Base-by-base conservation (phyloP, 2,113 vertebrate genomes). In the Phrynosoma blainvillii region DNA sequence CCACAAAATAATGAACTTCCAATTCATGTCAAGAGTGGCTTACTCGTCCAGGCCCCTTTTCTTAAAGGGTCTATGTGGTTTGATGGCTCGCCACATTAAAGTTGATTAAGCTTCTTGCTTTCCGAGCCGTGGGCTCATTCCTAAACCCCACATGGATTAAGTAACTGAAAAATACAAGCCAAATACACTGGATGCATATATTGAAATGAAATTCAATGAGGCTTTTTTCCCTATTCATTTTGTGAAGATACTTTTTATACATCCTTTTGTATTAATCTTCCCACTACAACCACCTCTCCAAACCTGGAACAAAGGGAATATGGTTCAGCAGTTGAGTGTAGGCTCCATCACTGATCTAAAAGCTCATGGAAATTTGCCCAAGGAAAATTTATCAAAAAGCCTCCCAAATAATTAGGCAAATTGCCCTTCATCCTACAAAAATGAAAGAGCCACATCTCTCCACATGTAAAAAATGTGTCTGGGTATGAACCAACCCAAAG, bases 131-230 rank as follows among this genome's bases (percentile, higher is more conserved):
- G 1, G 84, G 88, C 54, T 90, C 86, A 79, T 91, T 91, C 83
- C 95, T 94, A 95, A 84, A 86, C 90, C 16, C 91, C 93, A 94
- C 94, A 47, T 47, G 47, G 47, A 47, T 47, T 47, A 47, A 47
- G 47, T 5, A 47, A 47, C 90, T 93, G 94, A 91, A 94, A 95
- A 93, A 88, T 93, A 90, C 84, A 89, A 93, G 88, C 92, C 2
- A 16, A 92, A 94, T 92, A 83, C 92, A 90, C 90, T 82, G 85
- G 85, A 89, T 94, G 93, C 90, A 87, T 95, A 86, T 93, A 56
- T 76, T 2, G 85, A 95, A 96, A 94, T 91, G 93, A 95, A 93
- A 96, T 91, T 96, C 93, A 95, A 89, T 94, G 94, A 91, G 89
- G 92, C 90, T 92, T 92, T 80, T 23, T 30, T 80, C 93, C 93